Percentiles rank a stretch among this genome's conserved stretches.
Evolutionary conservation across 1,140 invertebrate species (phyloP).

Genomic region (Caligus rogercresseyi): DNA sequence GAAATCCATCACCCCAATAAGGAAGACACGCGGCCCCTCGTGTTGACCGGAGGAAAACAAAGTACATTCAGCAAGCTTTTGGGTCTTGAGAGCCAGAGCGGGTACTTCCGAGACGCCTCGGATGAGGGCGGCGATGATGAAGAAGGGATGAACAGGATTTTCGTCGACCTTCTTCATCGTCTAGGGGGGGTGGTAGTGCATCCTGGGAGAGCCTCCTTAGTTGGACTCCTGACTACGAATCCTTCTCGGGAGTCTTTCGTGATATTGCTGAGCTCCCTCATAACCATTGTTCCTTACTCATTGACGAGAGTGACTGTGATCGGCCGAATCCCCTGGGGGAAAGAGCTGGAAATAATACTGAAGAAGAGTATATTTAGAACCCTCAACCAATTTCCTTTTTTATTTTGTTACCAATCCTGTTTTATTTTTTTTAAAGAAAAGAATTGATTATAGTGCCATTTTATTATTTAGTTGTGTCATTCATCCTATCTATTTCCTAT

Average conservation of each 20-base stretch:
- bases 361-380: conserved; percentile 7
- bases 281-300: conserved; percentile 35
- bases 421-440: too few relatives aligned
- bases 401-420: conserved; percentile 1
- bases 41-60: conserved; percentile 24
- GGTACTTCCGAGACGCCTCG: conserved; percentile 30
- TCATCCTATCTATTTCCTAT: background rate
- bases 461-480: too few relatives aligned
- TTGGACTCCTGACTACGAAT: conserved; percentile 90
- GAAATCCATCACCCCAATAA: conserved; percentile 48
- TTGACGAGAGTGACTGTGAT: background rate
- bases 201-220: conserved; percentile 77
- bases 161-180: background rate
- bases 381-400: too few relatives aligned
- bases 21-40: conserved; percentile 34
- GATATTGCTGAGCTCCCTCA: conserved; percentile 86
- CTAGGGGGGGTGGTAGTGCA: too few relatives aligned
- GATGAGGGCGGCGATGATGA: conserved; percentile 36
- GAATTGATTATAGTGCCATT: background rate
- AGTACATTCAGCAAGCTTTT: conserved; percentile 46
- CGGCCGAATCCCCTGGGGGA: background rate
- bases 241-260: conserved; percentile 81
- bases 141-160: conserved; percentile 23
- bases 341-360: background rate
- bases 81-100: conserved; percentile 35